phyloP scores from a whole-genome alignment of 2,797 vertebrate genomes.

The Peromyscus attwateri region DNA sequence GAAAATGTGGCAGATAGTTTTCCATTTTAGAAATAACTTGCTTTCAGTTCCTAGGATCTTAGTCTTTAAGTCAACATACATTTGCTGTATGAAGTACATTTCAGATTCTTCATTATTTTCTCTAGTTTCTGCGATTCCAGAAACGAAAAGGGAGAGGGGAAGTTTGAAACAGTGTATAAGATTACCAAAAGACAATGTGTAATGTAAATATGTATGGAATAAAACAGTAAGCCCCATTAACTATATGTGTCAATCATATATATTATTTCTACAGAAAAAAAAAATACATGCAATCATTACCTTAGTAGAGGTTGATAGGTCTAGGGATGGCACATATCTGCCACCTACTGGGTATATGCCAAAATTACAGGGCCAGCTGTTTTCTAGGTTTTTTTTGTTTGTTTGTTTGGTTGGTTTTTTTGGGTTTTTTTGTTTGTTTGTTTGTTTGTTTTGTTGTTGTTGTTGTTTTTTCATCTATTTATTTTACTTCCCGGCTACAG shows the following conservation, averaged over 20 bases:
- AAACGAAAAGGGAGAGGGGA: not conserved
- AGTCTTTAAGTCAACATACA: not conserved
- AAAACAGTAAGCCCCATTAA: not conserved
- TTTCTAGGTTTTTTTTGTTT: not conserved
- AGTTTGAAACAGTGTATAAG: not conserved
- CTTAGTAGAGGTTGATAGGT: not conserved
- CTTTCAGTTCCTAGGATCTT: not conserved
- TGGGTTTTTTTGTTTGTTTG: not conserved
- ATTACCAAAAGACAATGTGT: not conserved
- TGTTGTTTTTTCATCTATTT: not conserved
- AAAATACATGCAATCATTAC: no score
- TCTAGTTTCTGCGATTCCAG: not conserved
- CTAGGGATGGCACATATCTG: slow-evolving; percentile 10
- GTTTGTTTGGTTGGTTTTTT: not conserved
- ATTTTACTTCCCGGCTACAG: not conserved
- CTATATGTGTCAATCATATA: not conserved
- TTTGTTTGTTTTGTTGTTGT: no score
- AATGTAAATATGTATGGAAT: not conserved
- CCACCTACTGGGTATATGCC: not conserved
- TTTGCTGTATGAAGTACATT: not conserved
- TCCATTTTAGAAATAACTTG: not conserved
- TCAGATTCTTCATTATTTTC: not conserved
- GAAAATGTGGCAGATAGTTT: not conserved
- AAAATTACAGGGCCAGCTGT: slow-evolving; percentile 66
- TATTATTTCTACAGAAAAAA: not conserved